Percentiles rank a stretch among this genome's conserved stretches.
Evolutionary conservation across 2,888 invertebrate genomes (phyloP).

Genomic region (Nasonovia ribisnigri): DNA sequence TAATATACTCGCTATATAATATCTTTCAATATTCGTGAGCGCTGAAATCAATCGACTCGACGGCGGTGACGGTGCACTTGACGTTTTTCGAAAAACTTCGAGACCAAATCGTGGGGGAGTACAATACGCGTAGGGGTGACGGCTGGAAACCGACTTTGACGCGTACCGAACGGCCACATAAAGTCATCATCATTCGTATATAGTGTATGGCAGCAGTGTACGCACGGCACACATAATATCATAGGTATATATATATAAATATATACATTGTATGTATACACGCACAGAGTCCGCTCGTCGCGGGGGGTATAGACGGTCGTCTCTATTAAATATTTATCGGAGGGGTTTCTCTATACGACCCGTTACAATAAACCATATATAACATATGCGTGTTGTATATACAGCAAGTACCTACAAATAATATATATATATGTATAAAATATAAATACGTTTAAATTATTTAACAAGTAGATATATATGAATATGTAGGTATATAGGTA

Average conservation of each 20-base stretch:
- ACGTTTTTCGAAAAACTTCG: not conserved
- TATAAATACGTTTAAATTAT: not conserved
- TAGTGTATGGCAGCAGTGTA: not conserved
- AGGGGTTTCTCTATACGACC: conserved; percentile 26
- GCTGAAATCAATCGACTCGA: conserved; percentile 8
- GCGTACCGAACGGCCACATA: not conserved
- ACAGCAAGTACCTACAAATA: too few relatives aligned
- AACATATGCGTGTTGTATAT: not conserved
- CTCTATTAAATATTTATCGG: not conserved
- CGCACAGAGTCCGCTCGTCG: not conserved
- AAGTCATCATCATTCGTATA: not conserved
- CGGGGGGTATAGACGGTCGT: conserved; percentile 15
- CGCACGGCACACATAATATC: not conserved
- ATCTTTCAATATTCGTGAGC: not conserved
- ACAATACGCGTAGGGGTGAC: not conserved
- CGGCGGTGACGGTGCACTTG: not conserved
- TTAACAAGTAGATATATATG: not conserved
- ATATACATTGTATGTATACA: not conserved
- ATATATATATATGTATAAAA: not conserved
- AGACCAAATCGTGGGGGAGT: not conserved
- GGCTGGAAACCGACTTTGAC: not conserved
- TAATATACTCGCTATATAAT: not conserved
- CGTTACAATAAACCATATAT: conserved; percentile 29
- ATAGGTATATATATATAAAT: not conserved
- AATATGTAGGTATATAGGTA: too few relatives aligned